phyloP scores from a whole-genome alignment of 37 sponge, comb jelly and placozoan species.

The Haliclona indistincta region DNA sequence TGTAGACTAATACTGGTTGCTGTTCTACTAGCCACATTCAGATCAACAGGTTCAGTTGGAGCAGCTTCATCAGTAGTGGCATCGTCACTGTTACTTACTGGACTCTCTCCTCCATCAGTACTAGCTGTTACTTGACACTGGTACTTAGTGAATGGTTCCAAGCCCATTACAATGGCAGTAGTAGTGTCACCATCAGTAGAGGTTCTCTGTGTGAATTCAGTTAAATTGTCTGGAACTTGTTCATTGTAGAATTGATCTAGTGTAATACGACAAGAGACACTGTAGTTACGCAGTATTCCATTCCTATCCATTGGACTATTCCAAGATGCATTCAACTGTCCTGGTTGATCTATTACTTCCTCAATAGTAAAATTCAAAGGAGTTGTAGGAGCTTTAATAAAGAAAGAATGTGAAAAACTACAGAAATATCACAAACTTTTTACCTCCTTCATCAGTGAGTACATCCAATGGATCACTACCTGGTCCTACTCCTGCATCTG shows the following conservation, averaged over 20 bases:
- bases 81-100: neutral
- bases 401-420: no score
- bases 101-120: conserved; percentile 24
- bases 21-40: neutral
- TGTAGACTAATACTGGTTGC: neutral
- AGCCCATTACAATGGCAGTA: conserved; percentile 15
- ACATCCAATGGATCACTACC: conserved; percentile 5
- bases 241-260: conserved; percentile 9
- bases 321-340: conserved; percentile 37
- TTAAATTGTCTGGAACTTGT: neutral
- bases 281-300: conserved; percentile 50
- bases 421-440: no score
- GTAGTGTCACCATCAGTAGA: neutral
- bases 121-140: conserved; percentile 24
- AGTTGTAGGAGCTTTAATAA: conserved; percentile 32
- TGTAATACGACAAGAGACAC: conserved; percentile 20
- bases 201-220: neutral
- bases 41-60: neutral
- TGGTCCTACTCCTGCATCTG: conserved; percentile 17
- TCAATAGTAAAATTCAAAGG: conserved; percentile 19
- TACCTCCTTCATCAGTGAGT: conserved; percentile 5
- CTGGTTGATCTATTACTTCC: conserved; percentile 1
- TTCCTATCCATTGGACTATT: conserved; percentile 28
- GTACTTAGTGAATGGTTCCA: conserved; percentile 50
- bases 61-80: conserved; percentile 28